Evolutionary conservation across 2,888 invertebrate species (phyloP), one percentile per base, ranked within the genome.

Genomic region (Nesidiocoris tenuis): DNA sequence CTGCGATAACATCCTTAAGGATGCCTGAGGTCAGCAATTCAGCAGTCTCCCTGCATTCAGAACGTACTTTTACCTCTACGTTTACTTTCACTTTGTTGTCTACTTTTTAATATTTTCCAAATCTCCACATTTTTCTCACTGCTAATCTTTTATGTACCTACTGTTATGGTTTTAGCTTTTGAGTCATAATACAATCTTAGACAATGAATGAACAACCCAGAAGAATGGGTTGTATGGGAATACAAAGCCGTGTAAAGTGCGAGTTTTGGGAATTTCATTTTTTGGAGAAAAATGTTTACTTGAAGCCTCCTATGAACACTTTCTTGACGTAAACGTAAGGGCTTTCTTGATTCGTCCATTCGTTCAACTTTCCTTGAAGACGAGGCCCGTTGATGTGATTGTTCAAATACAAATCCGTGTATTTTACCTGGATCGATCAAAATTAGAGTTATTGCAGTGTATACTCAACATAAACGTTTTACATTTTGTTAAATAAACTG

Each of bases 301-400:
- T 18, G 72, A n/a, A 72, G n/a, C 72, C 72, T 7, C 72, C 72
- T 22, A 72, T 63, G 61, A 22, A 72, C 16, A 56, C 39, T n/a
- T 21, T 21, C 17, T 72, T 72, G 12, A 63, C 72, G 63, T 54
- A 72, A 1, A 72, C 63, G 54, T 61, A 61, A 1, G 72, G 72
- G 1, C 54, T 39, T 12, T n/a, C n/a, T n/a, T 21, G 5, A 21
- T 39, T 25, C 17, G 54, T 72, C 61, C 24, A 56, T 19, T 72
- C 72, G 16, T 16, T 21, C 1, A 72, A 21, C 54, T 72, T 72
- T 2, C 18, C 18, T 19, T 61, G 25, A 16, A 72, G 63, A 1
- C 72, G 72, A 12, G 72, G 21, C 18, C 72, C 72, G 54, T 72
- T 72, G 18, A 72, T 24, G 54, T 72, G 72, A 39, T 55, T 72